phyloP scores from a whole-genome alignment of 2,113 vertebrate genomes.

The Garra rufa region DNA sequence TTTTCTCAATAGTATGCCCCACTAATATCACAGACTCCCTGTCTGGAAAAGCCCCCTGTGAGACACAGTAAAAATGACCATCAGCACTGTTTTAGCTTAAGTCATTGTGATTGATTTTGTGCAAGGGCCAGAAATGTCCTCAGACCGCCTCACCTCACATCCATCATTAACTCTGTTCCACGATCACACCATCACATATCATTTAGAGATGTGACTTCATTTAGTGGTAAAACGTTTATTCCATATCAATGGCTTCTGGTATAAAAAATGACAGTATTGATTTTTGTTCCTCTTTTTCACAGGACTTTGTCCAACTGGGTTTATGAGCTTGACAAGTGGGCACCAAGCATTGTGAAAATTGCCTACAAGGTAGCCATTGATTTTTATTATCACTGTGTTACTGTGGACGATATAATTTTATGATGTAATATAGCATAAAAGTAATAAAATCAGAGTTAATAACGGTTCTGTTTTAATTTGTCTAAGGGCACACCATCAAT shows the following conservation, averaged over 20 bases:
- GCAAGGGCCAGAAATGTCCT: not conserved
- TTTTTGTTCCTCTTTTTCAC: conserved; percentile 50
- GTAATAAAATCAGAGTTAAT: not conserved
- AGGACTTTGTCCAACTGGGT: conserved; percentile 98
- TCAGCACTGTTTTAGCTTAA: conserved; percentile 26
- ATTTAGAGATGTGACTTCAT: conserved; percentile 19
- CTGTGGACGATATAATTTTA: not conserved
- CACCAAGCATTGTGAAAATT: conserved; percentile 96
- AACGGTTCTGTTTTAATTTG: conserved; percentile 7
- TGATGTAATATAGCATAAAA: not conserved
- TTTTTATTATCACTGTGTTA: not conserved
- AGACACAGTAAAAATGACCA: not conserved
- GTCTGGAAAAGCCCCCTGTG: not conserved
- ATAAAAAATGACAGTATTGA: conserved; percentile 27
- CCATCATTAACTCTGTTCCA: conserved; percentile 28
- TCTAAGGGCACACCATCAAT: conserved; percentile 89
- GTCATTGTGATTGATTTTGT: conserved; percentile 29
- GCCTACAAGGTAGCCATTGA: conserved; percentile 90
- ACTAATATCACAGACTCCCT: not conserved
- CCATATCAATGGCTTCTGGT: not conserved
- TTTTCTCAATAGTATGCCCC: not conserved
- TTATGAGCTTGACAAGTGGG: conserved; percentile 98
- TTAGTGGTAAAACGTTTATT: not conserved
- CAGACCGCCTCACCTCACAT: conserved; percentile 17
- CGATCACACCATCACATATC: not conserved